Base-by-base conservation (phyloP, 2,797 vertebrate species). In the Malacoraja senta region DNA sequence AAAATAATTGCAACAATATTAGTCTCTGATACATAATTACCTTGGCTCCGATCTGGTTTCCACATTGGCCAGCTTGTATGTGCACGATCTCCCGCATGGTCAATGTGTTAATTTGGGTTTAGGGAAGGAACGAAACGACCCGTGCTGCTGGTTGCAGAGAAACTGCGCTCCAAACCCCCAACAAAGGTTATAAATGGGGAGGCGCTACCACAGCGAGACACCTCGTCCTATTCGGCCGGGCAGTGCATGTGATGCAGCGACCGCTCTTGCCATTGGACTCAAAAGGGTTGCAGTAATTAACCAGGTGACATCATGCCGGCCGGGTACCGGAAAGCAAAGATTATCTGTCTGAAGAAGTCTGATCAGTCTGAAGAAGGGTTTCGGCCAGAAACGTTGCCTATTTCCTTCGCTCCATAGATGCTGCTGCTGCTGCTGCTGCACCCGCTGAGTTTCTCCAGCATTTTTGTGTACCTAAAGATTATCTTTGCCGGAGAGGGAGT, bases 231-330 rank as follows among this genome's bases (percentile, higher is more conserved):
- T 68, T 88, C 61, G 84, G 0, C 84, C 8, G 13, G 35, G 61
- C 0, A 4, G 0, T 3, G 2, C 84, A 88, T n/a, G 84, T 88
- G 84, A 2, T 0, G 15, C n/a, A 3, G 15, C 2, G 35, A 2
- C n/a, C 6, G 0, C 15, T 63, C 61, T 6, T 53, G 8, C 63
- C 15, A 88, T 88, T 88, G 84, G 84, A 8, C 8, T 0, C 17
- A 35, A n/a, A n/a, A n/a, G n/a, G n/a, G n/a, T 88, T 88, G 84
- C 84, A 88, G 84, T 88, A 65, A 88, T 88, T 65, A 88, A 88
- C 61, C 15, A 12, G 61, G 1, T 80, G 12, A n/a, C 53, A 26
- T 61, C 81, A 61, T 61, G 53, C 24, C 8, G 29, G 61, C 44
- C 44, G 44, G 44, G 44, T 1, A 44, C 44, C 44, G 44, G 44